These are phyloP conservation scores for Clavelina lepadiformis DNA, from an alignment of 23 tunicate genomes.

Conservation along the genomic window DNA sequence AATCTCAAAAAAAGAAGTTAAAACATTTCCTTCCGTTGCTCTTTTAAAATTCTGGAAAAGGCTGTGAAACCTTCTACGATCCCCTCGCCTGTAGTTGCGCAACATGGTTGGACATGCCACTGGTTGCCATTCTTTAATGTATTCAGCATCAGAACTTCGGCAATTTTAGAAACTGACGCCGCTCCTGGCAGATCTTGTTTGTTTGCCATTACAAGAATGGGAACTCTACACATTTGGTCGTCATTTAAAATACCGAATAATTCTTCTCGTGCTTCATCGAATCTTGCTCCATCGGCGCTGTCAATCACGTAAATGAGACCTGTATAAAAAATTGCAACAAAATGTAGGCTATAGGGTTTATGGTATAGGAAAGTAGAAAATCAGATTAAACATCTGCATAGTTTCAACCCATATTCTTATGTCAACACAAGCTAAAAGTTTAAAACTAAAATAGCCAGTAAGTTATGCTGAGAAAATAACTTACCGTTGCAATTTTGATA, in stretches of 20 bases:
- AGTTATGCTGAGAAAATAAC: no score
- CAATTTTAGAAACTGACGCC: constrained; percentile 24
- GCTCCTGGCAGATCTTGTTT: constrained; percentile 71
- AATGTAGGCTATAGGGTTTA: not conserved
- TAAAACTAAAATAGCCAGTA: no score
- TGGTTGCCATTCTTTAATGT: constrained; percentile 6
- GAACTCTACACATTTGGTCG: constrained; percentile 32
- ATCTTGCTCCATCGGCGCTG: constrained; percentile 46
- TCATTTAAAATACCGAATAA: constrained; percentile 23
- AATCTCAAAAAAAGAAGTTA: no score
- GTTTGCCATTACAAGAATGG: constrained; percentile 69
- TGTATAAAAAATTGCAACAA: constrained; percentile 1
- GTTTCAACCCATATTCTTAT: no score
- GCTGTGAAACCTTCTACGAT: constrained; percentile 37
- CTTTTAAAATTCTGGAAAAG: constrained; percentile 37
- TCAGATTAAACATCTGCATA: not conserved
- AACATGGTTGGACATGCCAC: constrained; percentile 60
- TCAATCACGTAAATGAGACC: constrained; percentile 75
- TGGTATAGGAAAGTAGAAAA: not conserved
- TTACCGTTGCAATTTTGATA: constrained; percentile 43
- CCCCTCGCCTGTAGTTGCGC: constrained; percentile 64
- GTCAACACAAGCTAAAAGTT: no score
- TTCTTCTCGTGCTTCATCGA: constrained; percentile 55
- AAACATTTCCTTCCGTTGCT: no score
- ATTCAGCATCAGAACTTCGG: constrained; percentile 25